Evolutionary conservation across 1,140 invertebrate species (phyloP).

Genomic region (Caerostris darwini): DNA sequence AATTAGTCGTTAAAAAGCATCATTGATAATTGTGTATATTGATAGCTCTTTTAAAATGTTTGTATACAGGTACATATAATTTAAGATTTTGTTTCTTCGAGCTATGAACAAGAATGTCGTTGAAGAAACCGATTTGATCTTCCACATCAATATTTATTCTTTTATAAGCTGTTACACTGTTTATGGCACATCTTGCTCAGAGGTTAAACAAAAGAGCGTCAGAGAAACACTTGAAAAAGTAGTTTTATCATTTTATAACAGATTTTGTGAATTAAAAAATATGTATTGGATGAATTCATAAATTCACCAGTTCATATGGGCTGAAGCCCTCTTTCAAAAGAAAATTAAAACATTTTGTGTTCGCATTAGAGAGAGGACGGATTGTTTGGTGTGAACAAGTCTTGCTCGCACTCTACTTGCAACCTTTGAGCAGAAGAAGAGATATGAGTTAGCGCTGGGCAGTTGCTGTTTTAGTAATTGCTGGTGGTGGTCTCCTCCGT

Average conservation of each 20-base stretch:
- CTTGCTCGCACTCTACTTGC: not conserved
- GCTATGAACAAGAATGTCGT: not conserved
- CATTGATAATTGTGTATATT: not conserved
- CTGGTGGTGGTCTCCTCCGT: constrained; percentile 78
- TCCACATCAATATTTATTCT: constrained; percentile 24
- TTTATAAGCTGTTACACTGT: constrained; percentile 21
- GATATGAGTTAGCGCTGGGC: constrained; percentile 10
- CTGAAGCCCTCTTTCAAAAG: too few relatives aligned
- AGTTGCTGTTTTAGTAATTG: constrained; percentile 56
- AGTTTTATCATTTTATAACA: not conserved
- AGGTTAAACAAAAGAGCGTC: not conserved
- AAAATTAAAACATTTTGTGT: too few relatives aligned
- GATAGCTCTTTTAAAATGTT: not conserved
- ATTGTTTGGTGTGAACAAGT: not conserved
- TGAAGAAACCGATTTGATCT: not conserved
- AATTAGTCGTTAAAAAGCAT: not conserved
- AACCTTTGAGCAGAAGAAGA: constrained; percentile 25
- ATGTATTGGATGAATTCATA: too few relatives aligned
- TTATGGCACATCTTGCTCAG: not conserved
- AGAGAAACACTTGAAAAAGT: not conserved
- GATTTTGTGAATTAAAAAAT: too few relatives aligned
- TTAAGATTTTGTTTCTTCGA: not conserved
- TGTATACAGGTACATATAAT: not conserved
- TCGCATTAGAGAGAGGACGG: too few relatives aligned
- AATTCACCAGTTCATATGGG: too few relatives aligned